Percentiles rank a stretch among this genome's conserved stretches.
Conservation (phyloP, 2,113 vertebrate species). For the Anolis sagrei region DNA sequence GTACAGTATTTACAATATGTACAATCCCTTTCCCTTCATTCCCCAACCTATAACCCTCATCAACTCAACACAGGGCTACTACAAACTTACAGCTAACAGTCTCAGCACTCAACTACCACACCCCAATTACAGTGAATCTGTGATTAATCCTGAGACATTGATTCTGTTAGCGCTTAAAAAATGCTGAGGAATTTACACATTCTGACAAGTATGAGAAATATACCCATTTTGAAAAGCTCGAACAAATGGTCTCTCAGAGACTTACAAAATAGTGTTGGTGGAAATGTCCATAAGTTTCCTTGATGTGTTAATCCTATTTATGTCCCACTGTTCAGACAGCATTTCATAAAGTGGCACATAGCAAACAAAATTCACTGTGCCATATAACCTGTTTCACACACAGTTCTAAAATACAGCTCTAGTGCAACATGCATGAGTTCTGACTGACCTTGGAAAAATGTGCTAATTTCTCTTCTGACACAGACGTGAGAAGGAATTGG, state of each 20-base stretch:
- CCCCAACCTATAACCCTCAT: too few species aligned
- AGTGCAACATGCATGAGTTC: neutral
- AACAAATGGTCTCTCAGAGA: neutral
- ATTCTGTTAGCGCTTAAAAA: too few species aligned
- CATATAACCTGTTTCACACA: neutral
- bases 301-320: neutral
- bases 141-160: too few species aligned
- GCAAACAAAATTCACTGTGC: neutral
- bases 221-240: neutral
- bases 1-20: too few species aligned
- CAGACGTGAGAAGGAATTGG: neutral
- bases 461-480: neutral
- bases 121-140: too few species aligned
- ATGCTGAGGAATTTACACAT: too few species aligned
- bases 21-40: too few species aligned
- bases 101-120: too few species aligned
- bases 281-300: neutral
- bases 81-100: too few species aligned
- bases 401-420: neutral
- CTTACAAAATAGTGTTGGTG: neutral
- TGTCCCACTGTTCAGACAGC: neutral
- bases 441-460: neutral
- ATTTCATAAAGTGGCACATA: neutral
- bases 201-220: neutral
- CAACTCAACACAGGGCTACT: too few species aligned